Base-by-base conservation (phyloP, 2,113 vertebrate genomes). In the Boulengeromyrus knoepffleri region DNA sequence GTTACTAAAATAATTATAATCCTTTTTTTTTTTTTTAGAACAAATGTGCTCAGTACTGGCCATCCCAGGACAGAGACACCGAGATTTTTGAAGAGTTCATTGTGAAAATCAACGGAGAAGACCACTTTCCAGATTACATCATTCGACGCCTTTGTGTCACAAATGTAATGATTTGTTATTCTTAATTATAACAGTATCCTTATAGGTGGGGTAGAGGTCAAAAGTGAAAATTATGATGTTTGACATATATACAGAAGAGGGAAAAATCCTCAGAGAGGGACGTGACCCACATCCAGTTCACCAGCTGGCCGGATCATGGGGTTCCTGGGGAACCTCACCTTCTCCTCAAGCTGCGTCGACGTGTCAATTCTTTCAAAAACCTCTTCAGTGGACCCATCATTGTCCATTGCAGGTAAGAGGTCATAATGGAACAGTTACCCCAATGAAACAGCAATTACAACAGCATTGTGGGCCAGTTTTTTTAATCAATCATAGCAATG, bases 31-130 rank as follows among this genome's bases (percentile, higher is more conserved):
- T 77, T 91, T 46, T 46, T 47, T 47, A 99, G 99, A 95, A 95
- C 85, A 99, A 99, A 91, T 99, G 99, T 95, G 97, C 97, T 17
- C 97, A 99, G 92, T 99, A 99, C 93, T 99, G 99, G 99, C 99
- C 99, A 0, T 95, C 95, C 5, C 85, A 94, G 91, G 96, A 97
- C 0, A 94, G 96, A 0, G 94, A 96, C 36, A 94, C 94, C 0
- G 97, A 96, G 90, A 92, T 96, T 0, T 99, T 91, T 10, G 96
- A 97, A 45, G 97, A 98, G 88, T 95, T 99, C n/a, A 89, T 95
- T 0, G 97, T 99, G 80, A 97, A 96, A 92, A 95, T 97, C 66
- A 95, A 46, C 0, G 94, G 96, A 47, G 95, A 97, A 90, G 97
- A 98, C 90, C 93, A 89, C 0, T 99, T 96, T 83, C 98, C 99